Base-by-base conservation (phyloP, 2,888 invertebrate species). In the Urechis unicinctus region DNA sequence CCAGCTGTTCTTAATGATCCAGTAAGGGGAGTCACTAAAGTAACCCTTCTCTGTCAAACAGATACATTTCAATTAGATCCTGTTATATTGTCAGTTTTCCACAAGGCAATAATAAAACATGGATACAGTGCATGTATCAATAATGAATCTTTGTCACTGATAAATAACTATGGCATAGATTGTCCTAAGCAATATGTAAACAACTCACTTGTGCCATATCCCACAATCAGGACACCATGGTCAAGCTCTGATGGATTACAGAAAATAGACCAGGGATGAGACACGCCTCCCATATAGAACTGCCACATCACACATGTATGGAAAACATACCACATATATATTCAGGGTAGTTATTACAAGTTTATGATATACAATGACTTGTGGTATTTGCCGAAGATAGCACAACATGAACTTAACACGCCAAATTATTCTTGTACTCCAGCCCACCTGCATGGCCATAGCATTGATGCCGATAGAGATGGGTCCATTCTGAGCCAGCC, bases 1-100 rank as follows among this genome's bases (percentile, higher is more conserved):
- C 95, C 95, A 96, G 13, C 93, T 93, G 79, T 95, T 95, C 82
- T 95, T 95, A 30, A 95, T 82, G 60, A 88, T 88, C 95, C 95
- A 95, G 77, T 86, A 95, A 3, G 75, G 76, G 24, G 70, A 29
- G 81, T 75, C 44, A 92, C 91, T 93, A 92, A 93, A 1, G 91
- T 91, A 78, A 92, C 93, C 81, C 93, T 93, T 30, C 93, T 82
- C 57, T 53, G 56, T n/a, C 25, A 51, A 3, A 13, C 43, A 41
- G 21, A 26, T n/a, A 6, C 13, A 45, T 22, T 45, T 36, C 13
- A 6, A 36, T 36, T 36, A 36, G 9, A 48, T 5, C 9, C 9
- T 26, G 5, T 22, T 13, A 48, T 48, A 9, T 48, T 24, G n/a
- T n/a, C n/a, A n/a, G n/a, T n/a, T n/a, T n/a, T n/a, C n/a, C n/a